Conservation (phyloP, 2,888 invertebrate genomes). For the Calliphora vomitoria region DNA sequence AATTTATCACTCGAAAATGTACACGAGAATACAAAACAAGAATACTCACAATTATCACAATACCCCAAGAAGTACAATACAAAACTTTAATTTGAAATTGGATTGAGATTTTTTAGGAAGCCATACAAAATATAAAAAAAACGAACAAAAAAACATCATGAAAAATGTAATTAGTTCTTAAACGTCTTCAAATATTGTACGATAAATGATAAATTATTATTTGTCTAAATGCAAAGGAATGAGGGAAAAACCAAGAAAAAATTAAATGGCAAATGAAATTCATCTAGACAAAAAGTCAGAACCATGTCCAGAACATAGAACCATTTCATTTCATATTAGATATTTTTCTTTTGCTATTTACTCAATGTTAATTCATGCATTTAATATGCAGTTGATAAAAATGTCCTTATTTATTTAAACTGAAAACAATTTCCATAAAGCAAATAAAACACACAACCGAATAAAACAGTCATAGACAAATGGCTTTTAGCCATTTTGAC, state of each 20-base stretch:
- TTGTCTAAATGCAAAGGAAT: conserved; percentile 20
- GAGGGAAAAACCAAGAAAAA: not conserved
- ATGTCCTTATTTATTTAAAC: conserved; percentile 49
- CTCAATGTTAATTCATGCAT: conserved; percentile 56
- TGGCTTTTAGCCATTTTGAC: conserved; percentile 43
- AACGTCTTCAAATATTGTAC: conserved; percentile 15
- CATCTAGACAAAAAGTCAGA: not conserved
- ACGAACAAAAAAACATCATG: not conserved
- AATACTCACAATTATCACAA: conserved; percentile 29
- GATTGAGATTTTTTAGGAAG: conserved; percentile 13
- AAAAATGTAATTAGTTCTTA: conserved; percentile 51
- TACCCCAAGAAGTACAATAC: conserved; percentile 6
- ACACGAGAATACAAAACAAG: conserved; percentile 9
- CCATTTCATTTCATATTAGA: conserved; percentile 16
- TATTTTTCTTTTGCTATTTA: conserved; percentile 15
- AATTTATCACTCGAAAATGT: conserved; percentile 53
- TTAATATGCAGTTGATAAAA: conserved; percentile 64
- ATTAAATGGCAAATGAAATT: not conserved
- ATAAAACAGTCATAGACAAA: conserved; percentile 30
- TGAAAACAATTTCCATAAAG: conserved; percentile 53
- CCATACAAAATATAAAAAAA: not conserved
- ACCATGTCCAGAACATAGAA: conserved; percentile 3
- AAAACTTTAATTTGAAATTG: conserved; percentile 22
- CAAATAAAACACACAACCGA: conserved; percentile 19
- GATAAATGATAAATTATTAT: conserved; percentile 57